Conservation (phyloP, 1,140 invertebrate genomes). For the Mylabris phalerata region DNA sequence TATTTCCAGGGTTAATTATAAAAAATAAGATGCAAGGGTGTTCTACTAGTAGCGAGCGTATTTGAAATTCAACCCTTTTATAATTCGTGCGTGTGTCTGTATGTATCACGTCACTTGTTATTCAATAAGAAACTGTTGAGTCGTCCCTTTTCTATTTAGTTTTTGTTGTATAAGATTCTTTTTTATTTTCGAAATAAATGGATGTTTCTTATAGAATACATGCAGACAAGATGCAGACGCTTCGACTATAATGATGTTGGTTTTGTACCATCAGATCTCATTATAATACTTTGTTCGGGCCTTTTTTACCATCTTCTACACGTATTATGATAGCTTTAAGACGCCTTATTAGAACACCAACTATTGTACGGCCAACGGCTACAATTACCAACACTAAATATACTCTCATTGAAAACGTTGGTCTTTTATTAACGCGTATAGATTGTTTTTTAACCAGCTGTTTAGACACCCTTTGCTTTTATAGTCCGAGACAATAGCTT, state of each 20-base stretch:
- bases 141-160: constrained; percentile 15
- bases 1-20: background rate
- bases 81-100: constrained; percentile 5
- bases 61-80: constrained; percentile 6
- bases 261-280: constrained; percentile 15
- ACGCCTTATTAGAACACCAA: no score
- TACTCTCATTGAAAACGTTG: no score
- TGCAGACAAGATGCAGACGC: constrained; percentile 13
- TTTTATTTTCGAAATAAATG: constrained; percentile 4
- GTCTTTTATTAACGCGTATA: no score
- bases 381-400: no score
- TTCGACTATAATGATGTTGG: constrained; percentile 12
- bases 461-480: no score
- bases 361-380: no score
- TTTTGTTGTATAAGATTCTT: background rate
- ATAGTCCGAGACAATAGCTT: no score
- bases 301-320: background rate
- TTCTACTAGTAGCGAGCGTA: constrained; percentile 2
- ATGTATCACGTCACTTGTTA: constrained; percentile 15
- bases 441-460: no score
- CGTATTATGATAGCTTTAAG: no score
- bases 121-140: constrained; percentile 9
- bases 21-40: constrained; percentile 11
- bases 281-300: constrained; percentile 13
- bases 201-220: background rate